phyloP scores from a whole-genome alignment of 2,797 vertebrate genomes.

The Melanotaenia pygmaea region DNA sequence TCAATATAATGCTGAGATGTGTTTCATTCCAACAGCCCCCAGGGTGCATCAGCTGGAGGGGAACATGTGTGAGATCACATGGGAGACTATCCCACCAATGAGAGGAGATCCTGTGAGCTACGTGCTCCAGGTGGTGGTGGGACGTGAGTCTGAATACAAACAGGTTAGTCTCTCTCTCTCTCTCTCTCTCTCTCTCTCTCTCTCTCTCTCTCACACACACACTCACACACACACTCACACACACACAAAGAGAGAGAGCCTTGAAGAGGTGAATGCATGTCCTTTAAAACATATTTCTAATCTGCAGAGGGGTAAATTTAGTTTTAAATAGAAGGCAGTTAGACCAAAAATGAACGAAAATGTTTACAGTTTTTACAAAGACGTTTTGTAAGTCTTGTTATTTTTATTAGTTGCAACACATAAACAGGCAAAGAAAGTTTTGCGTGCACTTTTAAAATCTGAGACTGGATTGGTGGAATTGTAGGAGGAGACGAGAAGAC shows the following conservation, averaged over 20 bases:
- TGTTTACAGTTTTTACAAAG: conserved; percentile 5
- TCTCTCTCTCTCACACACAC: too few relatives aligned
- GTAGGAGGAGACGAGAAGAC: background rate
- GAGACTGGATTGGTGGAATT: conserved; percentile 1
- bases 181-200: too few relatives aligned
- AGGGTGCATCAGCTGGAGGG: conserved; percentile 93
- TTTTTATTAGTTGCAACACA: conserved; percentile 26
- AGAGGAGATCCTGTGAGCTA: conserved; percentile 94
- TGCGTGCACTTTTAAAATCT: conserved; percentile 9
- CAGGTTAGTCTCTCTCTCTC: conserved; percentile 82
- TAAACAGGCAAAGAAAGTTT: conserved; percentile 16
- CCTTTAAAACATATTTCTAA: conserved; percentile 19
- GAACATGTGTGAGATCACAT: conserved; percentile 93
- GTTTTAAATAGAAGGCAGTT: conserved; percentile 15
- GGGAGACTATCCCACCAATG: conserved; percentile 94
- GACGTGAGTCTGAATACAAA: conserved; percentile 96
- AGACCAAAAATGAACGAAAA: background rate
- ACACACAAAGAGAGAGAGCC: background rate
- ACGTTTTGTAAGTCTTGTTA: conserved; percentile 4
- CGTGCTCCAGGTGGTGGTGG: conserved; percentile 92
- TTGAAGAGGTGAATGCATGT: background rate
- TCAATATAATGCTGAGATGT: background rate
- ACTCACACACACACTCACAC: background rate
- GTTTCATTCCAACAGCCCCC: conserved; percentile 83
- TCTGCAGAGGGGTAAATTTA: background rate